Conservation (phyloP, 2,888 invertebrate genomes). For the Sinopyrophorus schimmeli region DNA sequence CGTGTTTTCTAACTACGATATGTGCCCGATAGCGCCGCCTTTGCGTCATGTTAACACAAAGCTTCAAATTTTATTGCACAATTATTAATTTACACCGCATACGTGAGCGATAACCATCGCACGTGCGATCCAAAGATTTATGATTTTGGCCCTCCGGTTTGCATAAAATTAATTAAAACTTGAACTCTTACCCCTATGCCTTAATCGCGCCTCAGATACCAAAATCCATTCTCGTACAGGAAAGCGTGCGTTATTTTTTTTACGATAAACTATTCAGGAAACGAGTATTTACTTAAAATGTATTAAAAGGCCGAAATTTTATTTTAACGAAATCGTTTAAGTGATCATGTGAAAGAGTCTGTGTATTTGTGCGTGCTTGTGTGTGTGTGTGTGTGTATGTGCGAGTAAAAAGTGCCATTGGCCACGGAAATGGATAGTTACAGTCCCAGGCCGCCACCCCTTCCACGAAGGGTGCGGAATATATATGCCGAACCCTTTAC, state of each 20-base stretch:
- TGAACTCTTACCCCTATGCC: slow-evolving; percentile 17
- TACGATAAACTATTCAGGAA: too few relatives aligned
- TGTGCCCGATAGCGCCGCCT: slow-evolving; percentile 41
- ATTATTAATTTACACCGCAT: slow-evolving; percentile 44
- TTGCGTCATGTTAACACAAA: slow-evolving; percentile 48
- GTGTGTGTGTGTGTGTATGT: slow-evolving; percentile 43
- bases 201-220: slow-evolving; percentile 6
- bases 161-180: slow-evolving; percentile 25
- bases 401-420: slow-evolving; percentile 30
- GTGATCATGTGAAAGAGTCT: slow-evolving; percentile 9
- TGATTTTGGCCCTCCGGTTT: slow-evolving; percentile 19
- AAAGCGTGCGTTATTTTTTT: slow-evolving; percentile 7
- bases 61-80: slow-evolving; percentile 47
- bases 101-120: slow-evolving; percentile 44
- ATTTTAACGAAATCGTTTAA: slow-evolving; percentile 1
- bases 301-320: slow-evolving; percentile 4
- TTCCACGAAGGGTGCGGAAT: slow-evolving; percentile 66
- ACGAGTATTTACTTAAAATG: too few relatives aligned
- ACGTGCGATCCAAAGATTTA: slow-evolving; percentile 28
- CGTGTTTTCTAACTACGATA: slow-evolving; percentile 30
- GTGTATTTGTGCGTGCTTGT: slow-evolving; percentile 31
- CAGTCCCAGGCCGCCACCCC: slow-evolving; percentile 66
- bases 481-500: slow-evolving; percentile 70
- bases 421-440: slow-evolving; percentile 62
- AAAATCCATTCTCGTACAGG: too few relatives aligned